Base-by-base conservation (phyloP, 2,797 vertebrate genomes). In the Chaunax sp. region DNA sequence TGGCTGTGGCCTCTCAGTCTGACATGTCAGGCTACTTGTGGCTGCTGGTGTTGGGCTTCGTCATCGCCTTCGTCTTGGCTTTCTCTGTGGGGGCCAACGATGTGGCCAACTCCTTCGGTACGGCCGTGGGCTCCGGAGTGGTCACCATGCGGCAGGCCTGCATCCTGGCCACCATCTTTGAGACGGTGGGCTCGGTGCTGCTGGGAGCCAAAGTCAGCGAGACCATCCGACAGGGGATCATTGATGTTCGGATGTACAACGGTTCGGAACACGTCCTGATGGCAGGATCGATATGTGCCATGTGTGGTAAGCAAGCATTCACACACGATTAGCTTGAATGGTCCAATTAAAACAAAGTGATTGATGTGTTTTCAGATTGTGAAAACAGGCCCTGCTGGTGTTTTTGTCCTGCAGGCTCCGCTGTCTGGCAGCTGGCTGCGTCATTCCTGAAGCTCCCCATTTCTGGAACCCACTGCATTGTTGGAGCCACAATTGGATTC, bases 31-130 rank as follows among this genome's bases (percentile, higher is more conserved):
- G 5, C 6, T 93, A 91, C 81, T 76, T 96, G 50, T 98, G 96
- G 97, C 86, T 99, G 89, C 78, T 98, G 50, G 53, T 96, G 18
- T 4, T 98, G 46, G 97, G 97, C 76, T 97, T 99, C 73, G 7
- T 97, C 83, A 99, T 99, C 0, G 98, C 97, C 35, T 99, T 99
- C 75, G 50, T 99, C 52, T 75, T 99, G 85, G 98, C 98, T 0
- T 99, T 99, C 88, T 99, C 98, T 0, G 98, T 99, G 16, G 98
- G 98, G 0, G 98, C 98, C 83, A 99, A 99, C 10, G 98, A 99
- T 0, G 98, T 99, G 41, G 98, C 98, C 44, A 99, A 99, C 90
- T 99, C 98, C 0, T 99, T 99, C 0, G 98, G 98, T 37, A 99
- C 97, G 0, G 98, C 98, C 0, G 98, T 99, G 80, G 98, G 98